These are phyloP conservation scores for Hydrophis major DNA, from an alignment of 2,797 vertebrate species.

Conservation along the genomic window DNA sequence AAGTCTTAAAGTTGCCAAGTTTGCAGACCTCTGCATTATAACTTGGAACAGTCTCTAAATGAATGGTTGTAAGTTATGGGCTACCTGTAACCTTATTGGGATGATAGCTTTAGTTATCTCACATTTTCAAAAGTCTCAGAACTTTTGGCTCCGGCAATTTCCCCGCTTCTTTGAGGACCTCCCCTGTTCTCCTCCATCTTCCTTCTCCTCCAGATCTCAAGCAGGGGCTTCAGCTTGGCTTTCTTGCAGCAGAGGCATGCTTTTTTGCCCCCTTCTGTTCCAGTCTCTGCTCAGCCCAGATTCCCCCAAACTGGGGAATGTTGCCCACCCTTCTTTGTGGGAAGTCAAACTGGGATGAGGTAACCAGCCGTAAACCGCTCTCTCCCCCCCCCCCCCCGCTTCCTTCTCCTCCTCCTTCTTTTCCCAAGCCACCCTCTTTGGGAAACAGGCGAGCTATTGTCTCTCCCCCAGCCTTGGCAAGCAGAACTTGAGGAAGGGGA, in stretches of 20 bases:
- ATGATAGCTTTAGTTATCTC: not conserved
- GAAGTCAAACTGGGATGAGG: not conserved
- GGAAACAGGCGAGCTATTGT: not conserved
- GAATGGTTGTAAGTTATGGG: not conserved
- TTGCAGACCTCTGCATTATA: not conserved
- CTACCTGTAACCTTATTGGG: not conserved
- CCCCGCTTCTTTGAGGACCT: not conserved
- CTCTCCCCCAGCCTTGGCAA: not conserved
- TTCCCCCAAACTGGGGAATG: not conserved
- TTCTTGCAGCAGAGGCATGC: too few relatives aligned
- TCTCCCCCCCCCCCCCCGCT: not conserved
- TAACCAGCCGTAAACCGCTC: not conserved
- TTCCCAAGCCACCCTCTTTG: conserved; percentile 3
- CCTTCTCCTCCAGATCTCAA: not conserved
- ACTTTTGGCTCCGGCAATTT: not conserved
- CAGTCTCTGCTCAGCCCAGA: not conserved
- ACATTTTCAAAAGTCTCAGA: not conserved
- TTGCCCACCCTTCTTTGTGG: not conserved
- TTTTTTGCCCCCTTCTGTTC: too few relatives aligned
- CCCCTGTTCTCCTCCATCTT: not conserved
- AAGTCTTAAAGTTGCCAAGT: too few relatives aligned
- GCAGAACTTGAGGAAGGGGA: not conserved
- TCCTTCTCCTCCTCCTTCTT: not conserved
- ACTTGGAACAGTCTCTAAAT: not conserved
- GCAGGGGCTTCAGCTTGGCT: not conserved